Evolutionary conservation across 2,888 invertebrate genomes (phyloP), one percentile per base, ranked within the genome.

Genomic region (Magallana nippona): DNA sequence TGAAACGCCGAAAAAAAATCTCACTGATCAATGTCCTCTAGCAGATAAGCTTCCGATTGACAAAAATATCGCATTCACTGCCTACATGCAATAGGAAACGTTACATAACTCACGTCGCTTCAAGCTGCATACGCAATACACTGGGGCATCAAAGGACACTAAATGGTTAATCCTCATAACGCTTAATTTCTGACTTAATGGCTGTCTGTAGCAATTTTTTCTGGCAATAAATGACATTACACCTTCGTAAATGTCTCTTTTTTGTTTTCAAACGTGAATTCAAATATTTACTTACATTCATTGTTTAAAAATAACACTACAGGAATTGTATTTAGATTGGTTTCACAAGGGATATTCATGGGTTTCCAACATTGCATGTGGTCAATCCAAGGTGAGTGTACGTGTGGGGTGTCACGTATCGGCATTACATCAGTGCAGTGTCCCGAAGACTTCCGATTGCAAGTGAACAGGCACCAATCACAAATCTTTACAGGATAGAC

Each of bases 11-110:
- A n/a, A 27, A 32, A 71, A 71, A 71, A 71, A 71, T 13, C 1
- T 15, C 27, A 44, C 32, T 15, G 71, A 71, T 71, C 71, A 71
- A 71, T 71, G 71, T 71, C 71, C 71, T 27, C 27, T 32, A 22
- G 13, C 71, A 15, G 27, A 27, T 27, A 71, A 71, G 71, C 71
- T 71, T 71, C 27, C 71, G 71, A 71, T 71, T 71, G 71, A 71
- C 71, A 71, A 71, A 71, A 71, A 71, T 71, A 71, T 27, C 71
- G 32, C 71, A 71, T 8, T 10, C 71, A 27, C 22, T 71, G 71
- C 71, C 27, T 71, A 71, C 71, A 71, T 71, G 71, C 71, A 71
- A 60, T 32, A 32, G 71, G 27, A 22, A 71, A 71, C 71, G 71
- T 71, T 71, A 27, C 71, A 71, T 71, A 71, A 27, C 71, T 71